Conservation (phyloP, 2,797 vertebrate species). For the Discoglossus pictus region DNA sequence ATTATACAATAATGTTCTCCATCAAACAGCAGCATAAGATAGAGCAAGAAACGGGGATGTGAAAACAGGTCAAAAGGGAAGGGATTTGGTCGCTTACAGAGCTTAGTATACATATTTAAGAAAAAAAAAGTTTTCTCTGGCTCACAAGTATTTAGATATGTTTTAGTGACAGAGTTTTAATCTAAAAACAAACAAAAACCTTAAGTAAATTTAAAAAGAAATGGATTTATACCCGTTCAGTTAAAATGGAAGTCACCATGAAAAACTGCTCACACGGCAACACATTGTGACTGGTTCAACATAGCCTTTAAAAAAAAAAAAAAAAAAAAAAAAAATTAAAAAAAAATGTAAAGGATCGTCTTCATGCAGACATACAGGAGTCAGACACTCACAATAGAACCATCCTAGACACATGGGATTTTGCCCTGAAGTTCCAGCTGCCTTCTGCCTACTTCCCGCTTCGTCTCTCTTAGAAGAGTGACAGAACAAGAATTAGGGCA, state of each 20-base stretch:
- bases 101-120: background rate
- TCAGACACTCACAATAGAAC: background rate
- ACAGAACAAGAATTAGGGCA: slow-evolving; percentile 12
- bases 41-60: background rate
- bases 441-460: background rate
- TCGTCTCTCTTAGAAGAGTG: background rate
- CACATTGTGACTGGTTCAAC: slow-evolving; percentile 72
- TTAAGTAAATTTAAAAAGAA: slow-evolving; percentile 49
- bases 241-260: slow-evolving; percentile 71
- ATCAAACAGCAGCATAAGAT: slow-evolving; percentile 2
- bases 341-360: slow-evolving; percentile 59
- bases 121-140: slow-evolving; percentile 34
- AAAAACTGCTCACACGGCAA: slow-evolving; percentile 72
- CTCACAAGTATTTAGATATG: slow-evolving; percentile 21
- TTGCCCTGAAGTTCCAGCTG: background rate
- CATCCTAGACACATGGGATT: slow-evolving; percentile 1
- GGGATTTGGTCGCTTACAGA: background rate
- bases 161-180: background rate
- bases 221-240: slow-evolving; percentile 66
- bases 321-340: slow-evolving; percentile 72
- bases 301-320: slow-evolving; percentile 71
- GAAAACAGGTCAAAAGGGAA: background rate
- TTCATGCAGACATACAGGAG: slow-evolving; percentile 20
- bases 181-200: slow-evolving; percentile 64
- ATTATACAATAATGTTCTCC: slow-evolving; percentile 1